Base-by-base conservation (phyloP, 2,888 invertebrate species). In the Drosophila anomalata region DNA sequence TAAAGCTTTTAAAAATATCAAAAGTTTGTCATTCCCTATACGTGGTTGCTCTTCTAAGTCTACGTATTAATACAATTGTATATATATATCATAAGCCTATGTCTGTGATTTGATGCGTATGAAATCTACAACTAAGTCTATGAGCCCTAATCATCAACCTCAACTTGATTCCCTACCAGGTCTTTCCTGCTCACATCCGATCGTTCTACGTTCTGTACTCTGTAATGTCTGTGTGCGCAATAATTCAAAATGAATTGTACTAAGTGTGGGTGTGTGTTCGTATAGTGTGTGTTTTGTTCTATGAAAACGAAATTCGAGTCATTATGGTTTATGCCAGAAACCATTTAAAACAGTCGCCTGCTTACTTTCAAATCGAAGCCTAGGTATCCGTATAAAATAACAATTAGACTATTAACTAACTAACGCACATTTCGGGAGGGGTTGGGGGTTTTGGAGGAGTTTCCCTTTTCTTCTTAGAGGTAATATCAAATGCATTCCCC, bases 401-500 rank as follows among this genome's bases (percentile, higher is more conserved):
- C 89, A 87, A 87, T 88, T 87, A 80, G 59, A 73, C 73, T 84
- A 84, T 62, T 50, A 77, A 88, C 87, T 87, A 87, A 78, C 81
- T 85, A 84, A 88, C 81, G 87, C 85, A 78, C 73, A 78, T 70
- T 42, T 51, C 46, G 66, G 70, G 52, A 59, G 60, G 41, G 51
- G 22, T 47, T 14, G 36, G 56, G 48, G 22, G 50, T 47, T 9
- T 22, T 24, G 5, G n/a, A 24, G 39, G 33, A 52, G 22, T 14
- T 41, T 55, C n/a, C 31, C n/a, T 39, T 44, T 22, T 55, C 31
- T 65, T 22, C 76, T 88, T 90, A 89, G 68, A 87, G 79, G 75
- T 88, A 89, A 84, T 90, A 91, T 92, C 92, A 92, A 89, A 92
- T 90, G 77, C 92, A 92, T 88, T 92, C 92, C 73, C 91, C 91